A percentile compares a stretch with the other conserved stretches of the same genome.
phyloP scores from a whole-genome alignment of 2,113 vertebrate genomes.

The Upupa epops region DNA sequence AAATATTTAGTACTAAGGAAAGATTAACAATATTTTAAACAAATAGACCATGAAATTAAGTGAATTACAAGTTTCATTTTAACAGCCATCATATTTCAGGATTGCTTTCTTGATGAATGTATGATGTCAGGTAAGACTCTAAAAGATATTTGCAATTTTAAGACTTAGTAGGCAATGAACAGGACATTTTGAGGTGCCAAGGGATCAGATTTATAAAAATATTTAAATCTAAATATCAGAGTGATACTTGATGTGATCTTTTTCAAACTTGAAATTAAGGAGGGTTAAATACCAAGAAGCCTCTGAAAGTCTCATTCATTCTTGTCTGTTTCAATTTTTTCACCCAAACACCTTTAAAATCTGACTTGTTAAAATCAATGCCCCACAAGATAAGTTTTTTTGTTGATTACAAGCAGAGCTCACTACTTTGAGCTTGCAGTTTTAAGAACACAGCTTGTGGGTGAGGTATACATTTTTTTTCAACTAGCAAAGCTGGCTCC shows the following conservation, averaged over 20 bases:
- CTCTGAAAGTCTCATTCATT: background rate
- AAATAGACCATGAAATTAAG: background rate
- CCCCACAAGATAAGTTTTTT: fast-evolving
- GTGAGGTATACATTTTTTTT: background rate
- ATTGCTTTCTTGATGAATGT: background rate
- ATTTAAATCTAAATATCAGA: background rate
- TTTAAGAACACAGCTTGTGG: background rate
- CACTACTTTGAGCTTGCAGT: background rate
- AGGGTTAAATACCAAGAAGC: background rate
- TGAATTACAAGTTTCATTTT: background rate
- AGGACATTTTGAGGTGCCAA: background rate
- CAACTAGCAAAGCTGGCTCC: background rate
- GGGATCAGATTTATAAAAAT: background rate
- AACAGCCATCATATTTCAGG: background rate
- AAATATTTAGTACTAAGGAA: background rate
- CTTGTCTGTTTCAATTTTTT: background rate
- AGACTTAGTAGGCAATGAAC: background rate
- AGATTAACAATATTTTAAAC: background rate
- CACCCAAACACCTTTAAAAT: background rate
- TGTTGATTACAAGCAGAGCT: background rate
- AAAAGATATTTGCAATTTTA: background rate
- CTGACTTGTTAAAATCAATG: background rate
- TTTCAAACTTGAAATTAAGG: background rate
- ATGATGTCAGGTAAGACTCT: background rate
- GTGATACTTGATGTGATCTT: background rate